Evolutionary conservation across 2,888 invertebrate genomes (phyloP), one percentile per base, ranked within the genome.

Genomic region (Brenthis ino): DNA sequence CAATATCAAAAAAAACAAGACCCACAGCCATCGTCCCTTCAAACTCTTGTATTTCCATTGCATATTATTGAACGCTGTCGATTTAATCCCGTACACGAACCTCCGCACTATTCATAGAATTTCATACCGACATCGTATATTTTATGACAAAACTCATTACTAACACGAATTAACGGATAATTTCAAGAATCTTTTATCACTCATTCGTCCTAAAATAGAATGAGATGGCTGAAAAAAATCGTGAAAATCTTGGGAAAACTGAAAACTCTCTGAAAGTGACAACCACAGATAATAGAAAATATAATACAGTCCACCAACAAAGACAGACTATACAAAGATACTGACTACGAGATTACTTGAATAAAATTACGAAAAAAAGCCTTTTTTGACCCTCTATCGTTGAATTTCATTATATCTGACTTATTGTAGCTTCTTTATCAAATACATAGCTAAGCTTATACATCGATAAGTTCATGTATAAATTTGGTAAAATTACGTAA

Each of bases 141-240:
- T 76, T 76, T 75, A 76, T 74, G 71, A 76, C 75, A 77, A 79
- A 82, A 82, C 79, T 81, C 84, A 85, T 85, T 77, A 79, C 78
- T 79, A 76, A 76, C 74, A 71, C 77, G 71, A 82, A 79, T 79
- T 79, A 82, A 77, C 77, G 79, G 77, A 78, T 78, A 80, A 80
- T 79, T 82, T 83, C 74, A 82, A 81, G 78, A 78, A 82, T 80
- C 77, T 83, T 80, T 85, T 88, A 88, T 85, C 88, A 91, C 85
- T 91, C 90, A 90, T 89, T 84, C 81, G 85, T 88, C 89, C 79
- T 85, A 91, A 91, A 93, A 93, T 92, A 93, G 91, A 91, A 81
- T 82, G 77, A 82, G 81, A 82, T 80, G 79, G 84, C 81, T 86
- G 84, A 86, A 88, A 28, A 28, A 87, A 88, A 85, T 85, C 76